Evolutionary conservation across 2,888 invertebrate species (phyloP).

Genomic region (Mythimna albipuncta): DNA sequence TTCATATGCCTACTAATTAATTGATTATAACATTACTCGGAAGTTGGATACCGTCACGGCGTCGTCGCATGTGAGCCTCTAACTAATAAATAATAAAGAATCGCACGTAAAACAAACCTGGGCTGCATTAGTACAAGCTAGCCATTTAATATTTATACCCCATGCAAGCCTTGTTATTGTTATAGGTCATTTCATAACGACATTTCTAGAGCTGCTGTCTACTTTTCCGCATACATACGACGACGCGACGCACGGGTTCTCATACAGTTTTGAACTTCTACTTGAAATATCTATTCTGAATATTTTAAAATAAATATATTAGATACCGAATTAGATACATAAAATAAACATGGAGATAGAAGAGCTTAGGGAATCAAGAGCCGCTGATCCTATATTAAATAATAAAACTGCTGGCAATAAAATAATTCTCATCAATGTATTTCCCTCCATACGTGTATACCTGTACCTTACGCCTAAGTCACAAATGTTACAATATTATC

Average conservation of each 20-base stretch:
- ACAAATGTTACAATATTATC: slow-evolving; percentile 53
- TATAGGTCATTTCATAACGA: slow-evolving; percentile 39
- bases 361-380: slow-evolving; percentile 5
- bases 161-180: slow-evolving; percentile 43
- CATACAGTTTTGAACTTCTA: neutral
- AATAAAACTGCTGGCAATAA: slow-evolving; percentile 15
- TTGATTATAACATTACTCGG: slow-evolving; percentile 18
- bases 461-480: slow-evolving; percentile 49
- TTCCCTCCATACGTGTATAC: slow-evolving; percentile 59
- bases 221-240: slow-evolving; percentile 31
- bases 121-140: slow-evolving; percentile 52
- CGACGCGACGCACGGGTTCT: neutral
- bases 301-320: slow-evolving; percentile 8
- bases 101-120: slow-evolving; percentile 17
- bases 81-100: slow-evolving; percentile 16
- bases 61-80: slow-evolving; percentile 19
- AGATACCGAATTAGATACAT: neutral
- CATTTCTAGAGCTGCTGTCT: slow-evolving; percentile 24
- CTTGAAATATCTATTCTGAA: neutral
- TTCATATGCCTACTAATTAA: slow-evolving; percentile 11
- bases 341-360: neutral
- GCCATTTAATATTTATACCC: slow-evolving; percentile 45
- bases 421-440: slow-evolving; percentile 17
- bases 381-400: slow-evolving; percentile 1
- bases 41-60: neutral